Evolutionary conservation across 2,113 vertebrate species (phyloP), one percentile per base, ranked within the genome.

Genomic region (Zosterops japonicus): DNA sequence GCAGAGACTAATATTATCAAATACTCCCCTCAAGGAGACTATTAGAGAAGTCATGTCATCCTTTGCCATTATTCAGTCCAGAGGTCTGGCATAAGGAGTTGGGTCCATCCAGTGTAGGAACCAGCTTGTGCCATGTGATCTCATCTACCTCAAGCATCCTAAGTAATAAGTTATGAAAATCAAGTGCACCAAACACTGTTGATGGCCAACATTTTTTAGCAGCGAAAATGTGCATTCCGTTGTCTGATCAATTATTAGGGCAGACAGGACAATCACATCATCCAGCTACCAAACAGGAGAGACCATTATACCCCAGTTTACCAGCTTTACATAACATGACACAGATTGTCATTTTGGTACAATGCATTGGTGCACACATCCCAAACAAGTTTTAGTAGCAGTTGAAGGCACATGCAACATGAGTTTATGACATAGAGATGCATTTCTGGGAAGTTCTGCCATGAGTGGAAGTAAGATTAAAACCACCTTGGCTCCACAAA

Each of bases 221-320:
- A 88, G 52, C 16, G 59, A 67, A 92, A 80, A 93, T 12, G 14
- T 59, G 4, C n/a, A 44, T 56, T 93, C 41, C 29, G 13, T n/a
- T 63, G 29, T 56, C 64, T 90, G 68, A 86, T 92, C 76, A 80
- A 64, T 86, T 83, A 74, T 81, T 52, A 86, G 36, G 68, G 76
- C 76, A 96, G 75, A 88, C 52, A 93, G 76, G 64, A 88, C 12
- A 67, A 88, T 86, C 83, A 75, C 47, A 88, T 83, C 64, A 94
- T 50, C 14, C 69, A 70, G 50, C 27, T 76, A 28, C 70, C 31
- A 50, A 74, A 70, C 14, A 82, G 35, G 19, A 87, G 56, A 78
- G 22, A 17, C 25, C 59, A n/a, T 39, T 69, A 14, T 55, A 29
- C 74, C 84, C 65, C 56, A 44, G 8, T 44, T 83, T 72, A 69